Evolutionary conservation across 1,140 invertebrate species (phyloP), one percentile per base, ranked within the genome.

Genomic region (Ctenoplectra terminalis): DNA sequence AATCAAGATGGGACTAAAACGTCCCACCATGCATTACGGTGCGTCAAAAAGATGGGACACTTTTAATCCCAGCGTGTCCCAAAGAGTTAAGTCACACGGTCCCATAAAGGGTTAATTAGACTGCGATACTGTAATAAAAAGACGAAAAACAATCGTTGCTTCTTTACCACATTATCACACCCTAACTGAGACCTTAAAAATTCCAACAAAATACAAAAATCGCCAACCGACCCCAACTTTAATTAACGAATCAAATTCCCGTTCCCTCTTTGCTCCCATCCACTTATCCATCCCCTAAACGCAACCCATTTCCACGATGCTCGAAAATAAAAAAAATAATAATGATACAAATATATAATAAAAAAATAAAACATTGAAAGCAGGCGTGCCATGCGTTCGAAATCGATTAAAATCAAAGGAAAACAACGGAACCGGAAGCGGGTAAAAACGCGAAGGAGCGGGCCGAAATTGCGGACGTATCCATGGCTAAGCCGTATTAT

Each of bases 341-440:
- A 40, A 40, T n/a, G n/a, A 29, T 20, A 4, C 4, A 15, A 13
- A 48, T 4, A 15, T 4, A 17, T 0, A 48, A 15, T 0, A 58
- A 31, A 48, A 15, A 1, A 48, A 13, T 4, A 1, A 13, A 34
- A 23, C 58, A 34, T 43, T 43, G 34, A 37, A 69, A 69, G 29
- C 66, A 7, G 46, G 31, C 60, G 37, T 40, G 60, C 34, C 31
- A 8, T 17, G 26, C 20, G 11, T 69, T 52, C 46, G 67, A 37
- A 52, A 70, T 70, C 67, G 48, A 40, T 56, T 37, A 54, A 54
- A 71, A 37, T 52, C 67, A 40, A 56, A 71, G 48, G 50, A 37
- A 72, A 72, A 72, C 34, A 13, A 1, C 0, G 63, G 23, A 26
- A 2, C 26, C 31, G 58, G 1, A 8, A 20, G 40, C 1, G n/a